phyloP scores from a whole-genome alignment of 1,140 invertebrate genomes.

The Kradibia gibbosae region DNA sequence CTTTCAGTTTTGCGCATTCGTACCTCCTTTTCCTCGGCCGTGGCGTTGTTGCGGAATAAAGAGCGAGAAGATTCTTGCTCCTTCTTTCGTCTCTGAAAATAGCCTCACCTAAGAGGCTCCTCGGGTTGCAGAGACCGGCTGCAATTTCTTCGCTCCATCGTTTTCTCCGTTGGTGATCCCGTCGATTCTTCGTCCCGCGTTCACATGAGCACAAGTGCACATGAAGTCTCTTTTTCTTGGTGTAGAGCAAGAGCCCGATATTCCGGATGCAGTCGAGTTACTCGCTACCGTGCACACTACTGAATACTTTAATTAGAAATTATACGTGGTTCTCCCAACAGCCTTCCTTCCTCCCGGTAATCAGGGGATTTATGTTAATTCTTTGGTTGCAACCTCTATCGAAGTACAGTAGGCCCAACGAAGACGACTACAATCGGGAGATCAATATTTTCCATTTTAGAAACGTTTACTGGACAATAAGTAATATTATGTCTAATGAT shows the following conservation, averaged over 20 bases:
- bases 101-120: slow-evolving; percentile 26
- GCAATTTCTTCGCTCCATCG: slow-evolving; percentile 20
- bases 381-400: not conserved
- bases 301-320: slow-evolving; percentile 42
- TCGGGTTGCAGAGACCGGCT: not conserved
- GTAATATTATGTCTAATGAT: slow-evolving; percentile 41
- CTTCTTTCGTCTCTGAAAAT: slow-evolving; percentile 40
- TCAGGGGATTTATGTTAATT: slow-evolving; percentile 25
- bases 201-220: not conserved
- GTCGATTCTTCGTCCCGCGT: slow-evolving; percentile 37
- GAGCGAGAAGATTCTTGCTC: slow-evolving; percentile 46
- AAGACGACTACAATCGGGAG: not conserved
- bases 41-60: slow-evolving; percentile 49
- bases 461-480: slow-evolving; percentile 42
- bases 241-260: not conserved
- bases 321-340: not conserved
- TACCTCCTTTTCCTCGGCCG: slow-evolving; percentile 11
- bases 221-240: not conserved
- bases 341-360: not conserved
- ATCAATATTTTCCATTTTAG: slow-evolving; percentile 46
- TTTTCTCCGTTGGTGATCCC: slow-evolving; percentile 12
- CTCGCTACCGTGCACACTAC: not conserved
- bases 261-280: not conserved
- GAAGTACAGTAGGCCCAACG: not conserved
- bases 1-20: slow-evolving; percentile 37